Evolutionary conservation across 2,888 invertebrate genomes (phyloP).

Genomic region (Caenorhabditis doughertyi): DNA sequence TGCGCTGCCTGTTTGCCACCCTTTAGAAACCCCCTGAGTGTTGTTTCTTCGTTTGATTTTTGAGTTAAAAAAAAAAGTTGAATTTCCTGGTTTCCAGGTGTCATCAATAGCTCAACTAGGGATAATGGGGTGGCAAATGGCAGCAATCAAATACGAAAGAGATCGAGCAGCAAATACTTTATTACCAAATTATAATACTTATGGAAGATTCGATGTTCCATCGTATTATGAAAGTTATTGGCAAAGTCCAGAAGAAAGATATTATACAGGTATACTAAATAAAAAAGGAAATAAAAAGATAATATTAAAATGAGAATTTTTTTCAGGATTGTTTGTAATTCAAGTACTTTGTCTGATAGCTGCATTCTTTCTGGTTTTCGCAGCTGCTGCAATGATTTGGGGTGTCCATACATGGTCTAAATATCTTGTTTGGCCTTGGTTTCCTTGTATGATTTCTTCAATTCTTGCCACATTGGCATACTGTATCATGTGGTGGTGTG

Average conservation of each 20-base stretch:
- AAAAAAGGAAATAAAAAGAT: too few relatives aligned
- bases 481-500: conserved; percentile 82
- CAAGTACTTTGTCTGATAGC: conserved; percentile 82
- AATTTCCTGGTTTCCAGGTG: conserved; percentile 73
- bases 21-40: neutral
- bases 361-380: conserved; percentile 82
- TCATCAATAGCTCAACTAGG: conserved; percentile 80
- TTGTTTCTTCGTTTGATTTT: neutral
- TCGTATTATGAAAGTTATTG: conserved; percentile 82
- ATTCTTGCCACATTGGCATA: conserved; percentile 81
- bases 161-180: conserved; percentile 82
- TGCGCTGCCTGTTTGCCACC: conserved; percentile 53
- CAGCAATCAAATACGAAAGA: conserved; percentile 81
- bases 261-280: conserved; percentile 78
- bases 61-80: neutral
- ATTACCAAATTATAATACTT: conserved; percentile 81
- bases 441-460: conserved; percentile 78
- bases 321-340: conserved; percentile 82
- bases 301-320: neutral
- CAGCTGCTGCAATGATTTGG: conserved; percentile 80
- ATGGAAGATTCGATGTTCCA: conserved; percentile 80
- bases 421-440: conserved; percentile 82
- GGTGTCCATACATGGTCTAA: conserved; percentile 82
- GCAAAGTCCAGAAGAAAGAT: conserved; percentile 80
- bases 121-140: conserved; percentile 83